Base-by-base conservation (phyloP, 2,797 vertebrate genomes). In the Oryzias sinensis region DNA sequence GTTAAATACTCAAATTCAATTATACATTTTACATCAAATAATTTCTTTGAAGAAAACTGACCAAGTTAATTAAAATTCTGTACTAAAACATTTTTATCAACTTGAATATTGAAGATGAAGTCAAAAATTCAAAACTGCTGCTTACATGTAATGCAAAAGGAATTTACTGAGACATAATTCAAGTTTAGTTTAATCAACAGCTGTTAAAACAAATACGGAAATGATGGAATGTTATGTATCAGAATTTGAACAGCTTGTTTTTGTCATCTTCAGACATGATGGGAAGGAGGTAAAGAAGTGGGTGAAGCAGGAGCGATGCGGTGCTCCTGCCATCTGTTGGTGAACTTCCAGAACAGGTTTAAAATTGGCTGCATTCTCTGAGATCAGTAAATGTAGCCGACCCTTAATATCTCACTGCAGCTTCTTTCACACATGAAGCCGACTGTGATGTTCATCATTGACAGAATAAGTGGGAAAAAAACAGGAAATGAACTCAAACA, bases 251-350 rank as follows among this genome's bases (percentile, higher is more conserved):
- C 42, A 59, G 71, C 51, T 45, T 50, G 43, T 49, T 41, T 69
- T 22, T 37, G 14, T 40, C 33, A 24, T 40, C 51, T 45, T 59
- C 33, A 49, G 45, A 58, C n/a, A 37, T 63, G 43, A 56, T 13
- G 16, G 40, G 33, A 29, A 46, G 29, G 33, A 63, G 50, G 67
- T 54, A 68, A 66, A 69, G 54, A 18, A 2, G 7, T 5, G 5
- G 1, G 8, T 1, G 2, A 58, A 45, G 13, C 5, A 1, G 11
- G 33, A 45, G 49, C 43, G 54, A 59, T 71, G 85, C 45, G 16
- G 45, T 59, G 37, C 71, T 90, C 79, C 89, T 91, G 90, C 91
- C 91, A 81, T 68, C 91, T 81, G 62, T 50, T 86, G 91, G 90
- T 49, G 27, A 70, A 33, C 17, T 5, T 2, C 2, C 8, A 16